Base-by-base conservation (phyloP, 2,113 vertebrate species). In the Dromiciops gliroides region DNA sequence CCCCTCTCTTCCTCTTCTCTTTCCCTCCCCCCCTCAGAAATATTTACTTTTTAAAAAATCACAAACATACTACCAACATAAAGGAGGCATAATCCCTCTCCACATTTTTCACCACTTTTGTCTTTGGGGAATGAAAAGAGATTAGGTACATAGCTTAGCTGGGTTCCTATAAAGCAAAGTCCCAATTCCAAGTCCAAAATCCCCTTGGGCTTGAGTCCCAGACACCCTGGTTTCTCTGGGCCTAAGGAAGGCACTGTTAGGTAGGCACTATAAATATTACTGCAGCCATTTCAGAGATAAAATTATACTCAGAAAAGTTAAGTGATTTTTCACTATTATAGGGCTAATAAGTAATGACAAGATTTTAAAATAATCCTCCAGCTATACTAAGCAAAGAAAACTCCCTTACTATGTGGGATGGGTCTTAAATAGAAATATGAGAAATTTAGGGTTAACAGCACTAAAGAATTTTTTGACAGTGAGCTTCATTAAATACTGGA, bases 401-500 rank as follows among this genome's bases (percentile, higher is more conserved):
- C 0, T n/a, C 25, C 37, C 12, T 67, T 67, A 53, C 19, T 44
- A 14, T 47, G 48, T 44, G 0, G 93, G 51, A 95, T 92, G 47
- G 2, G 26, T 37, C 90, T 89, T 92, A 52, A 89, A 37, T 92
- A 25, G 53, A 52, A 25, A 60, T 47, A 8, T 16, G 19, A 12
- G 6, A 50, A 49, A 91, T 24, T 49, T 92, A 48, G 48, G 48
- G 12, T 47, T 37, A 89, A 60, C 28, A 48, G 95, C 11, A 67
- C 49, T 22, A n/a, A 96, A 90, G 28, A 92, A 89, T 50, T n/a
- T 92, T 51, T 95, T 92, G 89, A 52, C 88, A 9, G 6, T 92
- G 89, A 94, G 31, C 52, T 94, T 95, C 94, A 1, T 37, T 93
- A 91, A 96, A 67, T 48, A 94, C 48, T 91, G 37, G 89, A 94